Evolutionary conservation across 1,140 invertebrate genomes (phyloP), one percentile per base, ranked within the genome.

Genomic region (Paraescarpia echinospica): DNA sequence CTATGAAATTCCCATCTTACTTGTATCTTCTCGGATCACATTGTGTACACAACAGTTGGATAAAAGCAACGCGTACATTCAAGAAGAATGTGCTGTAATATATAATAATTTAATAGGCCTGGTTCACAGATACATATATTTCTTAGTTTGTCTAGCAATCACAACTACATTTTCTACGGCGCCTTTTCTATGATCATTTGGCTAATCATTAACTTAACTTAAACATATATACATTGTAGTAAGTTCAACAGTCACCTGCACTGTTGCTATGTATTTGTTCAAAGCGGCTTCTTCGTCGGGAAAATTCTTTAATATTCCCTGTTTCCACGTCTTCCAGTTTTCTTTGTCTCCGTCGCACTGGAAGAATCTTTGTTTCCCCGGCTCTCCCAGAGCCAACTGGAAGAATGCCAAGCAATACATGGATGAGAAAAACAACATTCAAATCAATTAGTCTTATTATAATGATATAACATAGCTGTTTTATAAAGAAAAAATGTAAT

Each of bases 241-340:
- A 90, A 90, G n/a, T 41, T 90, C 90, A 34, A 34, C n/a, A 34
- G 18, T 22, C 90, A 90, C 95, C 92, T 94, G 92, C 1, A 96
- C 91, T n/a, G 95, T 89, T 12, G 94, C 91, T 92, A 95, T 94
- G 92, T 95, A 96, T 94, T 95, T 95, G 33, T 95, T 93, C 91
- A 96, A 96, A 34, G 95, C 95, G 9, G 94, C 94, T 92, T 94
- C 94, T 92, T 96, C 96, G 35, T 94, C 93, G 35, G 96, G 96
- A 93, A 96, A 96, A 14, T 94, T 89, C 91, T 95, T 94, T 0
- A 95, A 94, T 0, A 96, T 93, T 89, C 94, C 93, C n/a, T 94
- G 91, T 89, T 94, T 91, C 92, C 95, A 96, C 1, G 93, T 93
- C 12, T 95, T 93, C 27, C 93, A 92, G 5, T 95, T 95, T 8